Conservation (phyloP, 2,888 invertebrate species). For the Pseudeuparius sepicola region DNA sequence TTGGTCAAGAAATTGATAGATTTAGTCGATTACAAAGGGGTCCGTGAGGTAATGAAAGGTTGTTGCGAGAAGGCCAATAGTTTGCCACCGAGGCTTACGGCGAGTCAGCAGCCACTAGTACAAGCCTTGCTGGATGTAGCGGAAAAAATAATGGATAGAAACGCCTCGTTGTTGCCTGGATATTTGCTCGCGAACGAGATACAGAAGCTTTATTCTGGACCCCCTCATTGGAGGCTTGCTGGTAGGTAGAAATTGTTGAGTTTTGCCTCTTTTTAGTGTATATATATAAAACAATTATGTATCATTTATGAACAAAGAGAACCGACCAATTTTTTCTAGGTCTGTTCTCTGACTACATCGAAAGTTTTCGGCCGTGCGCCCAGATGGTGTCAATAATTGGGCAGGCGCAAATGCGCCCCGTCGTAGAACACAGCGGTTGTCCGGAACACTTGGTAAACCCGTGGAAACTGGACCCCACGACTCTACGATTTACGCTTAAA, state of each 20-base stretch:
- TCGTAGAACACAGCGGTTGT: constrained; percentile 88
- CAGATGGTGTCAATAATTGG: constrained; percentile 94
- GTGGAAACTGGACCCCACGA: constrained; percentile 84
- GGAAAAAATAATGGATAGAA: constrained; percentile 83
- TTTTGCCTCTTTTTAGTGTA: no score
- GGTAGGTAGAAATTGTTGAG: no score
- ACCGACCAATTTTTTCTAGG: no score
- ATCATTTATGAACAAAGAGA: no score
- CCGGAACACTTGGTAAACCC: constrained; percentile 84
- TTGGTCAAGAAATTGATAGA: constrained; percentile 77
- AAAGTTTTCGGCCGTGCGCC: constrained; percentile 85
- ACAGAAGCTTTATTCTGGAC: constrained; percentile 77
- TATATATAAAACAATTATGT: no score
- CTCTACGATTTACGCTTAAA: constrained; percentile 58
- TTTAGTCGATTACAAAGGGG: constrained; percentile 92
- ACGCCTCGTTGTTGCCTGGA: constrained; percentile 84
- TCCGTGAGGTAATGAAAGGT: constrained; percentile 74
- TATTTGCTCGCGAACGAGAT: constrained; percentile 95
- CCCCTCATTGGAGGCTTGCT: constrained; percentile 91
- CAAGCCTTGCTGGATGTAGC: constrained; percentile 74
- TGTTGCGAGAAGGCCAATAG: constrained; percentile 82
- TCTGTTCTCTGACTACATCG: constrained; percentile 78
- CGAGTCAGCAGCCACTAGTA: constrained; percentile 71
- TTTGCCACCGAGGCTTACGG: constrained; percentile 68
- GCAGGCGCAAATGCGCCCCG: constrained; percentile 82